These are phyloP conservation scores for Chloropsis hardwickii DNA, from an alignment of 2,113 vertebrate species.

Conservation along the genomic window DNA sequence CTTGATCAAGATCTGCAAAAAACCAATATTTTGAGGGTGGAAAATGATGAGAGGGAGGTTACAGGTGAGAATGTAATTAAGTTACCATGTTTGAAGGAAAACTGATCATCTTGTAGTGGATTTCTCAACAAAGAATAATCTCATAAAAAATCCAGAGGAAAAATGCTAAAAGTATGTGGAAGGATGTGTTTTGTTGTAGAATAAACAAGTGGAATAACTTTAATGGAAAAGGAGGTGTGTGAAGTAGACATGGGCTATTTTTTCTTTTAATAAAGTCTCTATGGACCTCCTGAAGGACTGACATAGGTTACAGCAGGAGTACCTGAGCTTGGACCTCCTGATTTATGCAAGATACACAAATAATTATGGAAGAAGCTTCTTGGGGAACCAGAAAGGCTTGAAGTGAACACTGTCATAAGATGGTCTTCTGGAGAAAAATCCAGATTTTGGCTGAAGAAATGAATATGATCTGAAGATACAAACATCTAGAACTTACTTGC, in stretches of 20 bases:
- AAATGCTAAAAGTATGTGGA: not conserved
- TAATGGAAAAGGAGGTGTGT: not conserved
- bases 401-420: not conserved
- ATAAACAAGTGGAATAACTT: not conserved
- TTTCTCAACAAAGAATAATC: not conserved
- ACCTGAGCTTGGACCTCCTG: not conserved
- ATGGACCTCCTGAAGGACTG: not conserved
- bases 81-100: not conserved
- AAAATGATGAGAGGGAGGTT: not conserved
- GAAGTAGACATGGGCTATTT: not conserved
- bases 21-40: not conserved
- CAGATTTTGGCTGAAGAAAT: not conserved
- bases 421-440: not conserved
- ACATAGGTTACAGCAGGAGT: not conserved
- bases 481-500: not conserved
- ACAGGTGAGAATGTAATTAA: not conserved
- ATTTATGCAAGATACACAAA: not conserved
- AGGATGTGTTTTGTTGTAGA: not conserved
- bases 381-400: not conserved
- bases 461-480: not conserved
- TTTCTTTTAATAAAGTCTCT: not conserved
- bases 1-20: not conserved
- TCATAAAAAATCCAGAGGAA: not conserved
- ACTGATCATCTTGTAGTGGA: fast-evolving
- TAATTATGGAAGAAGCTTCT: not conserved